Evolutionary conservation across 1,140 invertebrate species (phyloP).

Genomic region (Sminthurides bifidus): DNA sequence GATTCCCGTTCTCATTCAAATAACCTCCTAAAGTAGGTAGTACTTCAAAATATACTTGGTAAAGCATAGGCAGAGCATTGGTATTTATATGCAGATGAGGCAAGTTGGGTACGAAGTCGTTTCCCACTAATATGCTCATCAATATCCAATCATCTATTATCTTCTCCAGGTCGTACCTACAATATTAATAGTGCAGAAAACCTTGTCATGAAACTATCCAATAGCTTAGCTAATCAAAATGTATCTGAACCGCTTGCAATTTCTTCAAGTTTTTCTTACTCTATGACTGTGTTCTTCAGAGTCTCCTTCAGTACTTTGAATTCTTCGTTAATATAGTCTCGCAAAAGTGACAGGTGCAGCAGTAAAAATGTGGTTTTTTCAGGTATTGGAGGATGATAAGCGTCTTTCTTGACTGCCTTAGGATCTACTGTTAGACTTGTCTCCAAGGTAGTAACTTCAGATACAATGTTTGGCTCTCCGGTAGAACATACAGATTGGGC

Average conservation of each 20-base stretch:
- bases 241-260: no score
- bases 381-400: slow-evolving; percentile 43
- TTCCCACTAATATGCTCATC: slow-evolving; percentile 91
- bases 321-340: slow-evolving; percentile 87
- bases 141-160: slow-evolving; percentile 44
- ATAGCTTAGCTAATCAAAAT: no score
- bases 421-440: background rate
- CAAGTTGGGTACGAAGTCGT: slow-evolving; percentile 92
- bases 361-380: slow-evolving; percentile 88
- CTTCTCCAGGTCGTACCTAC: slow-evolving; percentile 24
- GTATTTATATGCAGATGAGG: slow-evolving; percentile 78
- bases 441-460: background rate
- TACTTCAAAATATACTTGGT: slow-evolving; percentile 64
- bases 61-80: slow-evolving; percentile 44
- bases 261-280: slow-evolving; percentile 1
- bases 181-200: slow-evolving; percentile 2
- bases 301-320: slow-evolving; percentile 59
- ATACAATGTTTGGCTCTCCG: background rate
- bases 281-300: slow-evolving; percentile 35
- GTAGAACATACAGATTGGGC: background rate
- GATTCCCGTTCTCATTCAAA: slow-evolving; percentile 75
- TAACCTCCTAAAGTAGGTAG: slow-evolving; percentile 80
- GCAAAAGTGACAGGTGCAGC: slow-evolving; percentile 76
- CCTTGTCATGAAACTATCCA: background rate
- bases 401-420: slow-evolving; percentile 1